phyloP scores from a whole-genome alignment of 2,113 vertebrate genomes.

The Cygnus buccinator region DNA sequence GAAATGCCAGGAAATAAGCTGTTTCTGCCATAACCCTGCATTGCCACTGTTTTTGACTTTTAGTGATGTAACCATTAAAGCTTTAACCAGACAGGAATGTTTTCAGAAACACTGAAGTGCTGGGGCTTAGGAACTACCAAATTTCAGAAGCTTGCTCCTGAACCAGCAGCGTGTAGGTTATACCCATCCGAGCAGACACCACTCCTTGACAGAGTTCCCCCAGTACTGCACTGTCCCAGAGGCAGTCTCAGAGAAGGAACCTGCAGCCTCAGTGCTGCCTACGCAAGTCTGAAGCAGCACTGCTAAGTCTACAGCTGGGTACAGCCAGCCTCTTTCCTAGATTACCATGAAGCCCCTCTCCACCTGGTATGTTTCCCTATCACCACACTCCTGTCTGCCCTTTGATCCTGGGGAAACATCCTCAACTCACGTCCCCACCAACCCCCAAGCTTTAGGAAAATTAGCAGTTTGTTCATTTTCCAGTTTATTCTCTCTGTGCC shows the following conservation, averaged over 20 bases:
- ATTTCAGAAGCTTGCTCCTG: not conserved
- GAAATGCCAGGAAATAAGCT: not conserved
- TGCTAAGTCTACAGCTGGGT: too few species aligned
- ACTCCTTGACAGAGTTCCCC: not conserved
- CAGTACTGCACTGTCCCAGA: not conserved
- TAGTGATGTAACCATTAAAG: not conserved
- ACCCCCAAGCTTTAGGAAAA: not conserved
- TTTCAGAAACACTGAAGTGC: not conserved
- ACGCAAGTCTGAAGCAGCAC: not conserved
- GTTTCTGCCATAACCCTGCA: not conserved
- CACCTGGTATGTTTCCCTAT: not conserved
- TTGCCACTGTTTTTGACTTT: not conserved
- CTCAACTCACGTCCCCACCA: not conserved
- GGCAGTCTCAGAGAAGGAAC: not conserved
- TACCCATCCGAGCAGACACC: not conserved
- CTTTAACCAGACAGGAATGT: not conserved
- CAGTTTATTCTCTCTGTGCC: not conserved
- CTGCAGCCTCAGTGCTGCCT: not conserved
- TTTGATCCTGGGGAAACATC: not conserved
- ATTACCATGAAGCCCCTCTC: not conserved
- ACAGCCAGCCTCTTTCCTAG: not conserved
- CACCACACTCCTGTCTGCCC: not conserved
- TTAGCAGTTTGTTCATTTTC: not conserved
- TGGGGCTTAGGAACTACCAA: not conserved
- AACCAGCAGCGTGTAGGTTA: not conserved